These are phyloP conservation scores for Brevipalpus yothersi DNA, from an alignment of 1,140 invertebrate genomes.

Conservation along the genomic window DNA sequence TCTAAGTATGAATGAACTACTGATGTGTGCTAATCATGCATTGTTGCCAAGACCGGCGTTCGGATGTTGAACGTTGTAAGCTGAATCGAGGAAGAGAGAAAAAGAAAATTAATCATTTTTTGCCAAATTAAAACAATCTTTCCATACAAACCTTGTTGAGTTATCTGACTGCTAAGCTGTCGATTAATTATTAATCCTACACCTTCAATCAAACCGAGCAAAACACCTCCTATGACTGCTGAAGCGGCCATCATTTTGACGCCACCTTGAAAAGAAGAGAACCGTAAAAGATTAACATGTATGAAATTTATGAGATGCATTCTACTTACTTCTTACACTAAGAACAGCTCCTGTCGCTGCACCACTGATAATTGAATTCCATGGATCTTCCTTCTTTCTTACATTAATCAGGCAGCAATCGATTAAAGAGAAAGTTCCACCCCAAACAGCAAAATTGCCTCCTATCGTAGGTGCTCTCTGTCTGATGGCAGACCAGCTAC, in stretches of 20 bases:
- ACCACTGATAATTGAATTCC: conserved; percentile 93
- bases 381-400: conserved; percentile 88
- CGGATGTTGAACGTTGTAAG: no score
- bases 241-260: conserved; percentile 72
- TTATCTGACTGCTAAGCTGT: no score
- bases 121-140: no score
- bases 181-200: conserved; percentile 38
- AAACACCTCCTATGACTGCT: conserved; percentile 68
- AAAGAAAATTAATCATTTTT: no score
- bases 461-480: conserved; percentile 69
- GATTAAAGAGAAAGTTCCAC: conserved; percentile 85
- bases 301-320: neutral
- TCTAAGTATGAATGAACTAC: no score
- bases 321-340: conserved; percentile 47
- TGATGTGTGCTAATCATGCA: no score
- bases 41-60: no score
- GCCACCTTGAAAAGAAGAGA: conserved; percentile 32
- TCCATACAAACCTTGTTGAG: no score
- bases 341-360: conserved; percentile 81
- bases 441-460: conserved; percentile 76
- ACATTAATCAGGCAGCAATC: conserved; percentile 85
- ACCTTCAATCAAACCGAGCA: conserved; percentile 87
- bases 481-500: conserved; percentile 62
- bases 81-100: no score
- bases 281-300: neutral